Evolutionary conservation across 2,888 invertebrate species (phyloP), one percentile per base, ranked within the genome.

Genomic region (Aromia moschata): DNA sequence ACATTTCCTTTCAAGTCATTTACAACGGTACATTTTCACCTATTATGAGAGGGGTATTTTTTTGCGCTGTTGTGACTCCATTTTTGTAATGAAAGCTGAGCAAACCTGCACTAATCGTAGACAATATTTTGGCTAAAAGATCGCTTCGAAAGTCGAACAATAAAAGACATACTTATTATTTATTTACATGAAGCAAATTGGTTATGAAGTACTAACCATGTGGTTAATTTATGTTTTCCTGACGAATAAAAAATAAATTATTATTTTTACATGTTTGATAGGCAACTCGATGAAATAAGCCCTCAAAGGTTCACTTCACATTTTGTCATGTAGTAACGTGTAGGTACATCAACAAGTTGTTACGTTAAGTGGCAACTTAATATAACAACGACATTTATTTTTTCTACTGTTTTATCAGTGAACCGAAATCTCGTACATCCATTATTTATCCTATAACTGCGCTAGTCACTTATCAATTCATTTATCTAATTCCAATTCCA

Each of bases 21-120:
- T 64, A 58, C 55, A 53, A 60, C 36, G 25, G 30, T 51, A n/a
- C n/a, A 63, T 56, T 56, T 55, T 62, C 55, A 44, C 44, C 62
- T 58, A 56, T 62, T 62, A 58, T 57, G 36, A 40, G 7, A 38
- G 14, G 37, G 18, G 51, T 54, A 58, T 64, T 11, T 11, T n/a
- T 33, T 33, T 33, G 3, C 46, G 62, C 57, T 62, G 56, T 44
- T 16, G 15, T 45, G 44, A 14, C 54, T 57, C 49, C 49, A 51
- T 51, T 45, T 30, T 10, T 49, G 41, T 49, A 53, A 56, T 56
- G 25, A 33, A 56, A 38, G 11, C 33, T 10, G n/a, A n/a, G 33
- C 33, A n/a, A 11, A 11, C 2, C 3, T 25, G 25, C 7, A 25
- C 25, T 25, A 25, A 25, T 25, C 25, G 4, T 25, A 7, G 25